Evolutionary conservation across 2,888 invertebrate genomes (phyloP), one percentile per base, ranked within the genome.

Genomic region (Pyrrhia umbra): DNA sequence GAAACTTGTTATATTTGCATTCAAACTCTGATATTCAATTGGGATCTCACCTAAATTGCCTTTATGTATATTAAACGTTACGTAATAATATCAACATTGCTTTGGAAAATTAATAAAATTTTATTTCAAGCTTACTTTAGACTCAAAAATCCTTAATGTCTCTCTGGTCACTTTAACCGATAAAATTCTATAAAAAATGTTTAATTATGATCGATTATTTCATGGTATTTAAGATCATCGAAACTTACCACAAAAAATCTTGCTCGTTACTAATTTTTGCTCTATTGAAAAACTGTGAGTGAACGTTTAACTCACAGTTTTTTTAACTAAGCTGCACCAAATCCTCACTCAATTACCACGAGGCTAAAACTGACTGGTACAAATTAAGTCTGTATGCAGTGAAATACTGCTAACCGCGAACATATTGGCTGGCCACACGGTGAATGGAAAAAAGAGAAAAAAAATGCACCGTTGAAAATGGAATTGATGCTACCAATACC

Each of bases 401-500:
- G 13, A 54, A 68, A 71, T 68, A 59, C 47, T 47, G 37, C 15
- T 18, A 42, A 56, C 49, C 56, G 37, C 61, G 30, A 23, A 37
- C 23, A 50, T 34, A 49, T 51, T 15, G 23, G 49, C 61, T 45
- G 40, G 37, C 34, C 46, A 58, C 68, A 50, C 20, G 6, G 2
- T 10, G 8, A 75, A 52, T 23, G 15, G 4, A 49, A 56, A 42
- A 37, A 55, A 37, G 10, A 18, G 15, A 9, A 15, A 20, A 39
- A 21, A 30, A 52, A 16, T 15, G 0, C 2, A 1, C 8, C 6
- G 39, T 65, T 40, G 34, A 66, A 64, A 71, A 63, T 1, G n/a
- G 66, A 71, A 66, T 71, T 13, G 25, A 34, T 34, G 20, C 43
- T n/a, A 51, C 30, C 27, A 51, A 52, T 54, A 65, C 21, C 18